Evolutionary conservation across 1,140 invertebrate species (phyloP).

Genomic region (Hormaphis cornu): DNA sequence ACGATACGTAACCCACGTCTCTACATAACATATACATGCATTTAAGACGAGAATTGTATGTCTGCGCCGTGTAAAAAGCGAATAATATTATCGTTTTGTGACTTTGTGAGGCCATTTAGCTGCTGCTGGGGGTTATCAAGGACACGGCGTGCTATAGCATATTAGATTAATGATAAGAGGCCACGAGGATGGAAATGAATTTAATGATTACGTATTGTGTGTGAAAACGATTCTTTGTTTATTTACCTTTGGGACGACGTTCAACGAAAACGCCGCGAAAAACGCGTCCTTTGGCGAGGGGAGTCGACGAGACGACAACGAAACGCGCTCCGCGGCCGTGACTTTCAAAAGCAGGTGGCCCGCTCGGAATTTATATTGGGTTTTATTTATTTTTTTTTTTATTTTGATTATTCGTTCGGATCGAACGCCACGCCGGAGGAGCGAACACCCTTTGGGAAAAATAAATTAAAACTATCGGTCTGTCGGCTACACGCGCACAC

Average conservation of each 20-base stretch:
- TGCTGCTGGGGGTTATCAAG: constrained; percentile 27
- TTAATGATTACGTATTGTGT: constrained; percentile 21
- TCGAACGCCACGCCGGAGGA: too few relatives aligned
- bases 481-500: too few relatives aligned
- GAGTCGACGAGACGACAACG: constrained; percentile 3
- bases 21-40: too few relatives aligned
- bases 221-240: constrained; percentile 23
- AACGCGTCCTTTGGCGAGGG: not conserved
- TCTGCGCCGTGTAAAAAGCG: not conserved
- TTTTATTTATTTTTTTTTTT: not conserved
- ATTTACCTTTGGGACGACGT: constrained; percentile 27
- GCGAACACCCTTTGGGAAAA: too few relatives aligned
- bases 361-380: constrained; percentile 9
- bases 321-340: constrained; percentile 24
- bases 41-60: not conserved
- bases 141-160: too few relatives aligned
- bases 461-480: too few relatives aligned
- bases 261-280: too few relatives aligned
- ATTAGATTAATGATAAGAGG: constrained; percentile 23
- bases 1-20: too few relatives aligned
- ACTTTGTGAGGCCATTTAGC: not conserved
- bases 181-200: constrained; percentile 29
- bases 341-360: constrained; percentile 27
- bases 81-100: too few relatives aligned
- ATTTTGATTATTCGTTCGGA: not conserved